Percentiles rank a stretch among this genome's conserved stretches.
Evolutionary conservation across 2,113 vertebrate species (phyloP).

Genomic region (Sakesphorus luctuosus): DNA sequence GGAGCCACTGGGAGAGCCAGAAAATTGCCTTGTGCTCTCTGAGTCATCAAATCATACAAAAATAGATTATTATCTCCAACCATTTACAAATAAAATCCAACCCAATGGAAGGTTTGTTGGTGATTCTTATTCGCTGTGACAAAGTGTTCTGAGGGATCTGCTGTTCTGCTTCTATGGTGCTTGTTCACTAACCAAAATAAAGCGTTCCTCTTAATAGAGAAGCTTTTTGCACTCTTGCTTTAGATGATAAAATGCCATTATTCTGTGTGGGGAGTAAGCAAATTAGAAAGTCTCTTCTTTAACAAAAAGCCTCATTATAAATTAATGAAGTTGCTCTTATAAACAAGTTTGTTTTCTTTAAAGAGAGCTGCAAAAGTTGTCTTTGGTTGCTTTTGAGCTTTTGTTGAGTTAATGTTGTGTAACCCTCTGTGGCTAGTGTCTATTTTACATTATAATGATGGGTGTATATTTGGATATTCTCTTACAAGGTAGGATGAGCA

Average conservation of each 20-base stretch:
- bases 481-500: neutral
- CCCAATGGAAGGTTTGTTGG: neutral
- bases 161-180: neutral
- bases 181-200: neutral
- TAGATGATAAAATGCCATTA: neutral
- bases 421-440: neutral
- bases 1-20: neutral
- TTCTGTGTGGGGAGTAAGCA: neutral
- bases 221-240: neutral
- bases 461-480: neutral
- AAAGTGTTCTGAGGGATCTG: neutral
- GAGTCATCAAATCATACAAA: constrained; percentile 24
- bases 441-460: rapidly evolving
- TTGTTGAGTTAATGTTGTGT: neutral
- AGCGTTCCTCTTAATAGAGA: neutral
- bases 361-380: neutral
- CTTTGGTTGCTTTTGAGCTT: neutral
- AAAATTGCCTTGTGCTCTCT: constrained; percentile 7
- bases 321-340: constrained; percentile 6
- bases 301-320: neutral
- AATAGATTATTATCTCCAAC: constrained; percentile 44
- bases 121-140: neutral
- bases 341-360: neutral
- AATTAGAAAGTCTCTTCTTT: neutral
- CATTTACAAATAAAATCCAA: constrained; percentile 56